phyloP scores from a whole-genome alignment of 2,888 invertebrate species.

The Hirtodrosophila trivittata region DNA sequence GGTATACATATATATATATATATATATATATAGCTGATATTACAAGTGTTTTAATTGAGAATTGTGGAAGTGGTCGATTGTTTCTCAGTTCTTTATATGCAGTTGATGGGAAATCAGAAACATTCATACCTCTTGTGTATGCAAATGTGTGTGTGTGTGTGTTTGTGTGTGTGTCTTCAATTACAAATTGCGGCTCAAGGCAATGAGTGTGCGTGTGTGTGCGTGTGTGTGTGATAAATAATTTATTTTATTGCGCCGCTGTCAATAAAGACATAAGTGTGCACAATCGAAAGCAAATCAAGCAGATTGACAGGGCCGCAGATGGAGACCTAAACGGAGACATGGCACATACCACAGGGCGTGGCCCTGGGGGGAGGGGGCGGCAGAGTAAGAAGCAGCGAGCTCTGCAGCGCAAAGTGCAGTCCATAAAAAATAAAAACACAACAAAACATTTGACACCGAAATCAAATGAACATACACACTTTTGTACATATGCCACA shows the following conservation, averaged over 20 bases:
- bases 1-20: too few species aligned
- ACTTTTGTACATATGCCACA: constrained; percentile 54
- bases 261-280: constrained; percentile 75
- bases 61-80: constrained; percentile 20
- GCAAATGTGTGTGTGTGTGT: constrained; percentile 9
- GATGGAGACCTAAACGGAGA: constrained; percentile 5
- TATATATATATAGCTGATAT: too few species aligned
- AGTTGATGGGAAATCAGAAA: constrained; percentile 55
- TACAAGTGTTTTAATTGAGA: constrained; percentile 40
- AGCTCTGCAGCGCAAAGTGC: constrained; percentile 71
- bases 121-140: too few species aligned
- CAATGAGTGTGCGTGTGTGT: neutral
- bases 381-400: constrained; percentile 2
- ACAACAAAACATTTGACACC: constrained; percentile 71
- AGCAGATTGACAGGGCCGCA: constrained; percentile 56
- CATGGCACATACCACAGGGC: constrained; percentile 1
- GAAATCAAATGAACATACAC: constrained; percentile 75
- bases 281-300: constrained; percentile 71
- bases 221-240: constrained; percentile 50
- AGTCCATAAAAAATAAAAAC: constrained; percentile 51
- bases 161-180: neutral
- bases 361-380: neutral
- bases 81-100: constrained; percentile 43
- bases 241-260: constrained; percentile 65
- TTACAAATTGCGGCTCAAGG: too few species aligned